Conservation (phyloP, 2,888 invertebrate species). For the Epistrophe grossulariae region DNA sequence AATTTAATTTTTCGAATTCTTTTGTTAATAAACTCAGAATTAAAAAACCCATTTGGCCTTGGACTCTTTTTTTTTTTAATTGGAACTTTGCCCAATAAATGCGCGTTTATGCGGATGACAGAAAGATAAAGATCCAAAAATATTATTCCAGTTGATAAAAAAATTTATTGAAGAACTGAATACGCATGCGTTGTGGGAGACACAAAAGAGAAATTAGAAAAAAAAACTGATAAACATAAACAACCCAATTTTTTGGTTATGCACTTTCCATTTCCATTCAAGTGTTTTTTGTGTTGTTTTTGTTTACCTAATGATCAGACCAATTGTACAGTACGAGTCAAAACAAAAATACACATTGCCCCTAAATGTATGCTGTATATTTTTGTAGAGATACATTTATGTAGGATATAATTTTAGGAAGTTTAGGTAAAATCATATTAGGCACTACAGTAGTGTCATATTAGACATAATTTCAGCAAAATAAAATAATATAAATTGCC, state of each 20-base stretch:
- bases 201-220: background rate
- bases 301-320: background rate
- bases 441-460: background rate
- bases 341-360: background rate
- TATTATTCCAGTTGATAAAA: conserved; percentile 18
- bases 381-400: background rate
- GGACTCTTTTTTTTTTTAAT: background rate
- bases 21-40: conserved; percentile 1
- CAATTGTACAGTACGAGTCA: background rate
- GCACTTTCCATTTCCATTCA: conserved; percentile 1
- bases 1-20: background rate
- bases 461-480: too few species aligned
- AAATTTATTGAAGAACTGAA: background rate
- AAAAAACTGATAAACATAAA: conserved; percentile 10
- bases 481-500: too few species aligned
- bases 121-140: conserved; percentile 3
- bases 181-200: conserved; percentile 11
- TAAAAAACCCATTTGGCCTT: conserved; percentile 6
- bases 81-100: conserved; percentile 27
- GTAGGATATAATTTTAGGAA: background rate
- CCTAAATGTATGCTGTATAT: background rate
- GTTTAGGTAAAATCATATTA: background rate
- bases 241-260: conserved; percentile 5
- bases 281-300: background rate
- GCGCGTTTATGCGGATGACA: conserved; percentile 9